These are phyloP conservation scores for Octomys mimax DNA, from an alignment of 2,797 vertebrate species.

Conservation along the genomic window DNA sequence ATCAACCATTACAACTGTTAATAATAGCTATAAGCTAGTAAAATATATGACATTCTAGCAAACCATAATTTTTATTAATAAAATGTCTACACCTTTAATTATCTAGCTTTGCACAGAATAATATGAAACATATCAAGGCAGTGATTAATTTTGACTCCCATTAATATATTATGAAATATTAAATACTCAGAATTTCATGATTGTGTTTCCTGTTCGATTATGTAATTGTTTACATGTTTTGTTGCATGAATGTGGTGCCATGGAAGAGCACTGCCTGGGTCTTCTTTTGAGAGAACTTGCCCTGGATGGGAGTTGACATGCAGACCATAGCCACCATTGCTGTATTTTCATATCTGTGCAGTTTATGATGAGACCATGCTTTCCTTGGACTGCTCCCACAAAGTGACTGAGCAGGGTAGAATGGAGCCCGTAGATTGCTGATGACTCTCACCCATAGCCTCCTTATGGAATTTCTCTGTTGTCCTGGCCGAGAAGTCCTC, in stretches of 20 bases:
- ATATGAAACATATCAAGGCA: neutral
- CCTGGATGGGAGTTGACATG: neutral
- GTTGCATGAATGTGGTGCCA: neutral
- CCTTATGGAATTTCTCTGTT: neutral
- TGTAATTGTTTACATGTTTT: neutral
- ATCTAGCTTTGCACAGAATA: neutral
- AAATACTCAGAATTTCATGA: constrained; percentile 19
- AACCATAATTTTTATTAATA: constrained; percentile 26
- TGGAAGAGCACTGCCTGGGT: neutral
- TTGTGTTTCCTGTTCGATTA: neutral
- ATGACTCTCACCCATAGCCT: neutral
- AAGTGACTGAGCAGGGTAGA: neutral
- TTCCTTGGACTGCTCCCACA: neutral
- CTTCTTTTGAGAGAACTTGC: neutral
- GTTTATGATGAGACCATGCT: neutral
- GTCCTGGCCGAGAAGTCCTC: neutral
- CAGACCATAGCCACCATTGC: neutral
- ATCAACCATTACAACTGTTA: no score
- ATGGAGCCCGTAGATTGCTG: neutral
- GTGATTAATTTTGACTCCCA: neutral
- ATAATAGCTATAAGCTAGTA: neutral
- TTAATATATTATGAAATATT: neutral
- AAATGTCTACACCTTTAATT: neutral
- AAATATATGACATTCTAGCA: neutral
- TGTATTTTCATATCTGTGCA: neutral